Conservation (phyloP, 2,113 vertebrate genomes). For the Azemiops feae region DNA sequence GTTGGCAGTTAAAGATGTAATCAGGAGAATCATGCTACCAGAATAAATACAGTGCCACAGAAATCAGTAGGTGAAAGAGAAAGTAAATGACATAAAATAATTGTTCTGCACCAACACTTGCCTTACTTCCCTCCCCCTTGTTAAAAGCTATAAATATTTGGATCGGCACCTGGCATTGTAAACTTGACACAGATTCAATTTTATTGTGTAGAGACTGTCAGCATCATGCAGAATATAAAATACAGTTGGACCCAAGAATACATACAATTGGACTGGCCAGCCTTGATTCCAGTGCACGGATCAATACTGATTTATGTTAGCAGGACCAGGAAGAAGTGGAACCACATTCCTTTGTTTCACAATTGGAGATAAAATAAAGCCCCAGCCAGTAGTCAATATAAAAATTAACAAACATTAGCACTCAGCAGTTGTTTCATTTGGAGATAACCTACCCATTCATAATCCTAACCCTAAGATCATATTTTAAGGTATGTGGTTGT, state of each 20-base stretch:
- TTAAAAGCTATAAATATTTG: not conserved
- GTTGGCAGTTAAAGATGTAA: not conserved
- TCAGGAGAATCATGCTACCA: not conserved
- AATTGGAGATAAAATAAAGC: not conserved
- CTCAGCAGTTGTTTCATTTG: not conserved
- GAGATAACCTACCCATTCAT: not conserved
- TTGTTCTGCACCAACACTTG: not conserved
- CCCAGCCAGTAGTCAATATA: not conserved
- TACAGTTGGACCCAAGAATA: not conserved
- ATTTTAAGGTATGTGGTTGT: not conserved
- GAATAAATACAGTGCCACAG: not conserved
- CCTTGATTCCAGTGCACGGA: not conserved
- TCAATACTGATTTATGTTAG: not conserved
- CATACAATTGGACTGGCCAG: not conserved
- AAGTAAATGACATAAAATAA: not conserved
- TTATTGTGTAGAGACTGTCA: not conserved
- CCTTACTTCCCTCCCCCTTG: not conserved
- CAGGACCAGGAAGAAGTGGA: not conserved
- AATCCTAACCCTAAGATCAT: not conserved
- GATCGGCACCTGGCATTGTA: not conserved
- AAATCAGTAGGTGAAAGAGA: not conserved
- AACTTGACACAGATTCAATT: not conserved
- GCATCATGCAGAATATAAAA: not conserved
- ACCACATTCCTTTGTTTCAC: not conserved
- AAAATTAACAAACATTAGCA: not conserved